Evolutionary conservation across 2,888 invertebrate species (phyloP), one percentile per base, ranked within the genome.

Genomic region (Agapostemon virescens): DNA sequence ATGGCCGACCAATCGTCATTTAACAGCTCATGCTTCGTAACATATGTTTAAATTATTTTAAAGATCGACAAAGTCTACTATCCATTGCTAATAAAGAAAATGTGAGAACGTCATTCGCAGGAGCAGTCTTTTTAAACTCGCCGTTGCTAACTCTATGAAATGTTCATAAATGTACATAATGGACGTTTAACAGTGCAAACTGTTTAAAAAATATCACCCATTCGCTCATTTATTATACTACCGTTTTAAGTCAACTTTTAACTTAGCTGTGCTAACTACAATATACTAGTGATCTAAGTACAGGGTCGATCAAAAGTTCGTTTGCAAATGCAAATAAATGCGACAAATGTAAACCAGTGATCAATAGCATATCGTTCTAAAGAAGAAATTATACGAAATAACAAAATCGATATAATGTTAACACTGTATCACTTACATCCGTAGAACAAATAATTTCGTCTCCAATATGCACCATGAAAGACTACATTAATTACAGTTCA

Each of bases 1-100:
- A 81, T 69, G 71, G 76, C 78, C 85, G 85, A 85, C 84, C 85
- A 85, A 85, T 85, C 86, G 85, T 85, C 85, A 84, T 74, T 67
- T 73, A 64, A 75, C 36, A n/a, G 55, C 23, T 38, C 66, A 45
- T 45, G n/a, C 42, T 1, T 71, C 67, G 33, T 58, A 17, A 36
- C 33, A 33, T 74, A 69, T 26, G 42, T 67, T 36, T 69, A 69
- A 69, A 74, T 77, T 52, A 45, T 70, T 74, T 69, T 42, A 45
- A 30, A 75, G 23, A 69, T 17, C 13, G n/a, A 49, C 15, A 13
- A 38, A 11, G 49, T 26, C 61, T 30, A 49, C 6, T 26, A 67
- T 72, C 30, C 55, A 58, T 66, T 13, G 64, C 61, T 67, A n/a
- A 33, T 49, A 7, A 33, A 58, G 20, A 42, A 64, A 52, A 52